A percentile compares a stretch with the other conserved stretches of the same genome.
These are phyloP conservation scores for Phyllotreta striolata DNA, from an alignment of 2,888 invertebrate genomes.

Conservation along the genomic window DNA sequence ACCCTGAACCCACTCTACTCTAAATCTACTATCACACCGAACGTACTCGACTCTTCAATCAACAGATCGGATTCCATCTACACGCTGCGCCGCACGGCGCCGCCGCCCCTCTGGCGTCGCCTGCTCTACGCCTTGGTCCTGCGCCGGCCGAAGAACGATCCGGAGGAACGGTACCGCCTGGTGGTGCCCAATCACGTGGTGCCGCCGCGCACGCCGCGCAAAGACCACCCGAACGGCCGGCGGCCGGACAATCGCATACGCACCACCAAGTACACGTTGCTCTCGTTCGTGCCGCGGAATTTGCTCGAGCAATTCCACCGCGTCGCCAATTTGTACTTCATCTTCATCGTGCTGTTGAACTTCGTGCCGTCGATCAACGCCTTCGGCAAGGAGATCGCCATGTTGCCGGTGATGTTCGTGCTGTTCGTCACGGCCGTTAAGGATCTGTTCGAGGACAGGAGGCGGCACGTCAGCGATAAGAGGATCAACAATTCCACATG, in stretches of 20 bases:
- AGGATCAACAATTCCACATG: slow-evolving; percentile 93
- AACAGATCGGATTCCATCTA: slow-evolving; percentile 91
- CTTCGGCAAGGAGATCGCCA: slow-evolving; percentile 94
- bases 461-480: slow-evolving; percentile 89
- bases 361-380: slow-evolving; percentile 95
- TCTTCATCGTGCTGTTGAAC: slow-evolving; percentile 94
- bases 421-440: slow-evolving; percentile 93
- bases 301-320: slow-evolving; percentile 97
- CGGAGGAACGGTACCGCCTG: slow-evolving; percentile 62
- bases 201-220: slow-evolving; percentile 79
- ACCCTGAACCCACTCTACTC: too few relatives aligned
- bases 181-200: slow-evolving; percentile 88
- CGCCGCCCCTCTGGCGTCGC: slow-evolving; percentile 76
- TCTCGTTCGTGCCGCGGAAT: slow-evolving; percentile 95
- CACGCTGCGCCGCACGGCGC: slow-evolving; percentile 79
- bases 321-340: slow-evolving; percentile 97
- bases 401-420: slow-evolving; percentile 94
- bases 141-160: slow-evolving; percentile 67
- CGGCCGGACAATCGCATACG: slow-evolving; percentile 86
- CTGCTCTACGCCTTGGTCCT: slow-evolving; percentile 70
- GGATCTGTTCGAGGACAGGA: slow-evolving; percentile 92
- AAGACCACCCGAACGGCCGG: slow-evolving; percentile 84
- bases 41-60: too few relatives aligned
- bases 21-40: slow-evolving; percentile 19
- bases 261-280: slow-evolving; percentile 93